phyloP scores from a whole-genome alignment of 2,797 vertebrate genomes.

The Trematomus bernacchii region DNA sequence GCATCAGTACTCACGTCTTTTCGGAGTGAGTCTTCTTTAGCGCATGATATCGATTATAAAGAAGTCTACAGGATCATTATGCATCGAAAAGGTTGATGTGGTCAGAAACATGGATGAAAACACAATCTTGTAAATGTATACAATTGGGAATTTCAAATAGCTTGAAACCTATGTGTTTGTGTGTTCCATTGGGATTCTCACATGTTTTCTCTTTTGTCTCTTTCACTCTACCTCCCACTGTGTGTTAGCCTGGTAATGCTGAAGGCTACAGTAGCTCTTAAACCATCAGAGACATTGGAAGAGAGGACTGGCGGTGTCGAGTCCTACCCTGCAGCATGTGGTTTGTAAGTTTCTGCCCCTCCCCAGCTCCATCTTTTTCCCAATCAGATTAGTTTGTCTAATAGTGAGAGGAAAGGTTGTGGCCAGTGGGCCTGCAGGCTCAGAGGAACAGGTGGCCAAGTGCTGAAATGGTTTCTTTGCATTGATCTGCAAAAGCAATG shows the following conservation, averaged over 20 bases:
- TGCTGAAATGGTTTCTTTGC: conserved; percentile 61
- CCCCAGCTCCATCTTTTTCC: conserved; percentile 69
- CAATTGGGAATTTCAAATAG: not conserved
- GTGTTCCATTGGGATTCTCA: conserved; percentile 17
- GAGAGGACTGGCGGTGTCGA: conserved; percentile 69
- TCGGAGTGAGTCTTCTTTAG: conserved; percentile 24
- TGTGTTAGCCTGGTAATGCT: conserved; percentile 61
- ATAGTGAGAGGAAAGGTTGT: conserved; percentile 79
- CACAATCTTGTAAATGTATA: conserved; percentile 16
- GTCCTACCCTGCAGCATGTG: conserved; percentile 81
- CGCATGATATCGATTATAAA: not conserved
- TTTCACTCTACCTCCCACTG: conserved; percentile 51
- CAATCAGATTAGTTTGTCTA: conserved; percentile 80
- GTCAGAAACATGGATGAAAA: conserved; percentile 6
- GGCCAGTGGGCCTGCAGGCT: conserved; percentile 71
- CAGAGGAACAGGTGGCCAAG: conserved; percentile 77
- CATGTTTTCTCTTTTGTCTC: conserved; percentile 38
- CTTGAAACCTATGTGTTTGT: conserved; percentile 25
- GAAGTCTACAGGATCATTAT: not conserved
- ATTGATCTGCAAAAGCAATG: conserved; percentile 44
- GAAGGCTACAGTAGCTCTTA: conserved; percentile 70
- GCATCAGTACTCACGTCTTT: conserved; percentile 34
- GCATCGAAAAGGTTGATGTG: conserved; percentile 17
- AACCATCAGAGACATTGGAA: conserved; percentile 71
- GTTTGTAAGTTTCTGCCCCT: conserved; percentile 70